Evolutionary conservation across 2,113 vertebrate genomes (phyloP).

Genomic region (Corydoras maculifer): DNA sequence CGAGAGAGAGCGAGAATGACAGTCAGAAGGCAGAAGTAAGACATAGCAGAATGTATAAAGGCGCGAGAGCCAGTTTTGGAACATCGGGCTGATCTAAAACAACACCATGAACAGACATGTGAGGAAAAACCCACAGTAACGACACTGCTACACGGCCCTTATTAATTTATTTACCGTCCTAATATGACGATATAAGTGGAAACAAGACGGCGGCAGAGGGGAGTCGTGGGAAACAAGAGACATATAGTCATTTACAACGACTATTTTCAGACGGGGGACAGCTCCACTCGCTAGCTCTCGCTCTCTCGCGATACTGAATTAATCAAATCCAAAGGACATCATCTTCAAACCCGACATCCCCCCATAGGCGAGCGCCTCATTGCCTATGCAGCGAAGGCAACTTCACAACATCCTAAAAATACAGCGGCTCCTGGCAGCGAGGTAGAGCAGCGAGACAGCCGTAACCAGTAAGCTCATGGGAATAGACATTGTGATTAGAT

Average conservation of each 20-base stretch:
- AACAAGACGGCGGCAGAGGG: slow-evolving; percentile 47
- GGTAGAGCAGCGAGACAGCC: slow-evolving; percentile 77
- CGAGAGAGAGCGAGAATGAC: slow-evolving; percentile 7
- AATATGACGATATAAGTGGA: slow-evolving; percentile 57
- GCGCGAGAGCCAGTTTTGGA: slow-evolving; percentile 6
- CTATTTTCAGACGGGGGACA: slow-evolving; percentile 73
- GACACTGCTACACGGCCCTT: slow-evolving; percentile 33
- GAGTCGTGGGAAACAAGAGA: slow-evolving; percentile 65
- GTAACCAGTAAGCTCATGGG: slow-evolving; percentile 83
- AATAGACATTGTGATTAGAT: slow-evolving; percentile 85
- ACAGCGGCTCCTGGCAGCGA: slow-evolving; percentile 85
- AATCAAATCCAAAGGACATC: slow-evolving; percentile 97
- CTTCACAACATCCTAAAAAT: slow-evolving; percentile 98
- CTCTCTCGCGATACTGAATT: slow-evolving; percentile 75
- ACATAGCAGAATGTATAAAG: slow-evolving; percentile 9
- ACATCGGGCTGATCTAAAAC: slow-evolving; percentile 43
- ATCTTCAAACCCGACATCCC: slow-evolving; percentile 97
- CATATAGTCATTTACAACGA: slow-evolving; percentile 68
- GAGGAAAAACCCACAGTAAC: slow-evolving; percentile 39
- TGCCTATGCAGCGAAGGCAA: slow-evolving; percentile 92
- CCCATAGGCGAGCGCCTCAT: slow-evolving; percentile 95
- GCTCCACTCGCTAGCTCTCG: slow-evolving; percentile 46
- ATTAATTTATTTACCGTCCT: slow-evolving; percentile 57
- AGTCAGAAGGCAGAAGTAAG: slow-evolving; percentile 24
- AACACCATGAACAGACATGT: slow-evolving; percentile 33